Evolutionary conservation across 2,888 invertebrate species (phyloP).

Genomic region (Tortricodes alternella): DNA sequence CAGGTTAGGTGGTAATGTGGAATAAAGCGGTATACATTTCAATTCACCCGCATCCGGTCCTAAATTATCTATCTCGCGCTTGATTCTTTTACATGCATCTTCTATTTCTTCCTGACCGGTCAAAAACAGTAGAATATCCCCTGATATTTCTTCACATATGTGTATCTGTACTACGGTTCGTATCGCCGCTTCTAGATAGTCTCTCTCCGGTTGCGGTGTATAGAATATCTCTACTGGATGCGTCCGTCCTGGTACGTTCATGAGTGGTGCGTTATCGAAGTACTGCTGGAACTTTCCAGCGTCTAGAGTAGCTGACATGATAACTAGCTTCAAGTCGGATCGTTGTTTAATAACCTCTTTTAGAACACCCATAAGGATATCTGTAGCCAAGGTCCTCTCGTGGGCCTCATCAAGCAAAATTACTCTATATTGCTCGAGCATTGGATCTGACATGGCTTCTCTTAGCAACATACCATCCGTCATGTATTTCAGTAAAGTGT

Average conservation of each 20-base stretch:
- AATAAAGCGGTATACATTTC: slow-evolving; percentile 99
- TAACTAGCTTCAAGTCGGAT: slow-evolving; percentile 96
- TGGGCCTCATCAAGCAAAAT: slow-evolving; percentile 99
- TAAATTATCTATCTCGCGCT: slow-evolving; percentile 95
- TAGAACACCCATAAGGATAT: slow-evolving; percentile 98
- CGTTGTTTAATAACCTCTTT: slow-evolving; percentile 98
- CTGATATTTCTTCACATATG: slow-evolving; percentile 95
- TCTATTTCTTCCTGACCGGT: slow-evolving; percentile 96
- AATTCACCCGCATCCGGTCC: slow-evolving; percentile 98
- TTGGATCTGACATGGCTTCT: slow-evolving; percentile 99
- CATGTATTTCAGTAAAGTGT: slow-evolving; percentile 98
- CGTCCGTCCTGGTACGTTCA: slow-evolving; percentile 95
- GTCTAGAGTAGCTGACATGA: slow-evolving; percentile 99
- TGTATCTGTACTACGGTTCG: slow-evolving; percentile 97
- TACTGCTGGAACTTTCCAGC: slow-evolving; percentile 99
- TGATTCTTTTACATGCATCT: slow-evolving; percentile 98
- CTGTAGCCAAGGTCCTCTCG: slow-evolving; percentile 98
- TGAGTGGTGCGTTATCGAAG: slow-evolving; percentile 98
- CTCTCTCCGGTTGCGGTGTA: slow-evolving; percentile 98
- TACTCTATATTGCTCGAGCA: slow-evolving; percentile 97
- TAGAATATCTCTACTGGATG: slow-evolving; percentile 92
- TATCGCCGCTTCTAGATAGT: slow-evolving; percentile 99
- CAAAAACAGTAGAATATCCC: slow-evolving; percentile 96
- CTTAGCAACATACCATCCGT: slow-evolving; percentile 99
- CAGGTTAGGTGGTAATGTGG: slow-evolving; percentile 97